Evolutionary conservation across 2,113 vertebrate genomes (phyloP).

Genomic region (Orientallactaga bullata): DNA sequence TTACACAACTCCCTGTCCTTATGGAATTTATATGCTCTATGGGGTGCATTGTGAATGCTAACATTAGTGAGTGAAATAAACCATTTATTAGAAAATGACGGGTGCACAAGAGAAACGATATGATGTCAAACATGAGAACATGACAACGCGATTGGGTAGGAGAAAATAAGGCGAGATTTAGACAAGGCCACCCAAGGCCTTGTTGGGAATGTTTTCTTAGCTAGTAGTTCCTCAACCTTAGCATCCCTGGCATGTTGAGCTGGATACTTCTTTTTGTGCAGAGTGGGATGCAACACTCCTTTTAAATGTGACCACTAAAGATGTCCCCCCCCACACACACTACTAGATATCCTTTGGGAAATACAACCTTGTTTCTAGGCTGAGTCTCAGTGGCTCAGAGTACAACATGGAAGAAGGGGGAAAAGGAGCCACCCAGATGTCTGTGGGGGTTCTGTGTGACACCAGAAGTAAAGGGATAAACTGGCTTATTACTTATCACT

Average conservation of each 20-base stretch:
- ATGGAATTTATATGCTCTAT: neutral
- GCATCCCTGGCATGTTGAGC: no score
- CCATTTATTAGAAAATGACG: neutral
- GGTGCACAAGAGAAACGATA: neutral
- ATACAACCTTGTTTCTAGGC: neutral
- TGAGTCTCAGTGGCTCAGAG: neutral
- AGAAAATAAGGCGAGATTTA: neutral
- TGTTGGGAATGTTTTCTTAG: neutral
- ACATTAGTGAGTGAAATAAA: neutral
- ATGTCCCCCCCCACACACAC: no score
- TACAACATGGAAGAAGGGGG: neutral
- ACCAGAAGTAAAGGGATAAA: neutral
- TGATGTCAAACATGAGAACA: neutral
- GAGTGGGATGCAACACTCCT: no score
- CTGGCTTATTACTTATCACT: no score
- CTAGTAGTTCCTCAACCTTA: neutral
- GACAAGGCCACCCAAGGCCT: accelerated
- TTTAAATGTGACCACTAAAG: neutral
- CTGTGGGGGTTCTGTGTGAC: neutral
- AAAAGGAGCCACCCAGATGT: neutral
- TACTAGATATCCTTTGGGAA: neutral
- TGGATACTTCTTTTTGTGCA: neutral
- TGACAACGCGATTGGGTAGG: neutral
- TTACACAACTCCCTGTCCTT: neutral
- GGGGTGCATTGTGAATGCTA: neutral